Conservation (phyloP, 2,888 invertebrate species). For the Lepidocyrtinus sp. region DNA sequence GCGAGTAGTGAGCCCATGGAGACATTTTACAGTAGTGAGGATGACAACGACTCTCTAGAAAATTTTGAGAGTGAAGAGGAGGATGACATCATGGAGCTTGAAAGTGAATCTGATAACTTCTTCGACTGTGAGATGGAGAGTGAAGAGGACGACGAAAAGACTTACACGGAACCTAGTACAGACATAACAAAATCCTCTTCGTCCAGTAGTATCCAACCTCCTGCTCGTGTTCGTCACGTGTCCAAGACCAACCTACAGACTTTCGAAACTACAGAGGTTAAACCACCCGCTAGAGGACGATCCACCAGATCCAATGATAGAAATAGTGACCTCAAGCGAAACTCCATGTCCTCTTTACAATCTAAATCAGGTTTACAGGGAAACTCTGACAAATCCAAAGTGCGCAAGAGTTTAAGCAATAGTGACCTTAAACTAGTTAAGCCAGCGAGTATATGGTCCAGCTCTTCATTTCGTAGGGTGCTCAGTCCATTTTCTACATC, state of each 20-base stretch:
- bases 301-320: constrained; percentile 39
- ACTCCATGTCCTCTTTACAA: constrained; percentile 55
- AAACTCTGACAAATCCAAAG: constrained; percentile 49
- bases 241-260: constrained; percentile 47
- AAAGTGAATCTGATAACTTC: constrained; percentile 62
- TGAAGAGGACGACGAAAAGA: constrained; percentile 19
- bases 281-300: constrained; percentile 17
- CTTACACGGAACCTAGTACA: background rate
- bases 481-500: constrained; percentile 64
- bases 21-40: constrained; percentile 40
- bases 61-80: constrained; percentile 38
- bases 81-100: constrained; percentile 41
- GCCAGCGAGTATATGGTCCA: constrained; percentile 57
- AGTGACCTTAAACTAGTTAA: constrained; percentile 54
- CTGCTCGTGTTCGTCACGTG: constrained; percentile 38
- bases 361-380: constrained; percentile 38
- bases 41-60: background rate
- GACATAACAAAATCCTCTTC: constrained; percentile 16
- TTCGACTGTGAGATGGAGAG: constrained; percentile 65
- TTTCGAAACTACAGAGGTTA: constrained; percentile 31
- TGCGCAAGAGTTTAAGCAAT: constrained; percentile 58
- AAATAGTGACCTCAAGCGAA: constrained; percentile 38
- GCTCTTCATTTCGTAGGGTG: constrained; percentile 65
- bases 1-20: constrained; percentile 47
- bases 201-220: constrained; percentile 39